A percentile compares a stretch with the other conserved stretches of the same genome.
Conservation (phyloP, 2,888 invertebrate genomes). For the Tolmerus cingulatus region DNA sequence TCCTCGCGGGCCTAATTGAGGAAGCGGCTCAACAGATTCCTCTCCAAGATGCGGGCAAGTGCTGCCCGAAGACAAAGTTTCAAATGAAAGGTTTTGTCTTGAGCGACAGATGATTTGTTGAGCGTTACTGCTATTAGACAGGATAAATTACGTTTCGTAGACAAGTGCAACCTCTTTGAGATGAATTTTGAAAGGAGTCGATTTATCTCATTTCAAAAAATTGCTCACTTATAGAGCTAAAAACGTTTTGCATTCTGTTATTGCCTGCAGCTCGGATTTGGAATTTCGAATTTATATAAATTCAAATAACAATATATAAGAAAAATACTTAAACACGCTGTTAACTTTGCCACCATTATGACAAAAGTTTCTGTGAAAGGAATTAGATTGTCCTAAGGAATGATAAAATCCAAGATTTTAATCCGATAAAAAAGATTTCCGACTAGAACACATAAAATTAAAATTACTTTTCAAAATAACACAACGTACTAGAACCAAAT, state of each 20-base stretch:
- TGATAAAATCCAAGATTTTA: too few relatives aligned
- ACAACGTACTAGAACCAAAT: too few relatives aligned
- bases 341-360: too few relatives aligned
- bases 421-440: too few relatives aligned
- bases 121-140: not conserved
- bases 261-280: not conserved
- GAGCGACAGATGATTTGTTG: not conserved
- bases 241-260: not conserved
- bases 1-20: not conserved
- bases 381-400: too few relatives aligned
- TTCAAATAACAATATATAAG: too few relatives aligned
- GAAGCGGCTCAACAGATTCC: not conserved
- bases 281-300: too few relatives aligned
- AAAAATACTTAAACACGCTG: too few relatives aligned
- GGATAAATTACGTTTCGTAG: not conserved
- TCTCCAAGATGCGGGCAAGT: not conserved
- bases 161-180: not conserved
- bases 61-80: not conserved
- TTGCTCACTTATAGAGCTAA: not conserved
- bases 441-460: too few relatives aligned
- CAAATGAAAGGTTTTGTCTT: not conserved
- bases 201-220: not conserved
- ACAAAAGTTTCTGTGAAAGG: too few relatives aligned
- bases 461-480: too few relatives aligned
- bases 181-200: not conserved